These are phyloP conservation scores for Dryobotodes eremita DNA, from an alignment of 2,888 invertebrate genomes.

Conservation along the genomic window DNA sequence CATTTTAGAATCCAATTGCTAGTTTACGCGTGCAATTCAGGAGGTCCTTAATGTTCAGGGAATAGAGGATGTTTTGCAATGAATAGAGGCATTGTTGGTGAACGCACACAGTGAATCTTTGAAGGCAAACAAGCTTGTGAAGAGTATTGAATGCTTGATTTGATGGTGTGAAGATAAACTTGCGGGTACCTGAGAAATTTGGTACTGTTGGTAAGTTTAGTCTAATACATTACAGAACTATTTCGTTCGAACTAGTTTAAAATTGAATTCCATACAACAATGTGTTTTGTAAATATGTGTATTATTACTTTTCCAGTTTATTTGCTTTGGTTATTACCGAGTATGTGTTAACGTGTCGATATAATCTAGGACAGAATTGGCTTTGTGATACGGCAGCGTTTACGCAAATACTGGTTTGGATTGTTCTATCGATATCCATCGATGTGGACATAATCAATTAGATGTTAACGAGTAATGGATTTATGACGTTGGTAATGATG, in stretches of 20 bases:
- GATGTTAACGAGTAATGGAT: slow-evolving; percentile 51
- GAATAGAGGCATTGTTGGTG: slow-evolving; percentile 62
- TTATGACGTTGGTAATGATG: slow-evolving; percentile 42
- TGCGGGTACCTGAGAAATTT: slow-evolving; percentile 62
- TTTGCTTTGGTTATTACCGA: slow-evolving; percentile 51
- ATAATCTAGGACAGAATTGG: slow-evolving; percentile 56
- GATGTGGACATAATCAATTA: slow-evolving; percentile 52
- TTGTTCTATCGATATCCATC: slow-evolving; percentile 34
- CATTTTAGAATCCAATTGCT: slow-evolving; percentile 84
- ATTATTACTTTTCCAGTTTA: slow-evolving; percentile 48
- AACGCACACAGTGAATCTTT: slow-evolving; percentile 78
- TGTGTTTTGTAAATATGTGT: slow-evolving; percentile 49
- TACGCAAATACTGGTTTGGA: slow-evolving; percentile 43
- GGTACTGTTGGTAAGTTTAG: slow-evolving; percentile 48
- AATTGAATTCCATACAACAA: slow-evolving; percentile 42
- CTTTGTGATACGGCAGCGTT: slow-evolving; percentile 40
- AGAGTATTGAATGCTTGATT: slow-evolving; percentile 85
- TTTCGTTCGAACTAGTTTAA: slow-evolving; percentile 15
- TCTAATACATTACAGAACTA: slow-evolving; percentile 24
- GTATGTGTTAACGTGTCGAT: slow-evolving; percentile 48
- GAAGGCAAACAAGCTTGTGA: slow-evolving; percentile 88
- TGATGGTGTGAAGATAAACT: slow-evolving; percentile 78
- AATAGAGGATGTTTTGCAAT: slow-evolving; percentile 80
- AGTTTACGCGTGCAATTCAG: slow-evolving; percentile 75
- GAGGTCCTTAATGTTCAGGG: slow-evolving; percentile 71